Base-by-base conservation (phyloP, 2,797 vertebrate species). In the Hozukius guyotensis region DNA sequence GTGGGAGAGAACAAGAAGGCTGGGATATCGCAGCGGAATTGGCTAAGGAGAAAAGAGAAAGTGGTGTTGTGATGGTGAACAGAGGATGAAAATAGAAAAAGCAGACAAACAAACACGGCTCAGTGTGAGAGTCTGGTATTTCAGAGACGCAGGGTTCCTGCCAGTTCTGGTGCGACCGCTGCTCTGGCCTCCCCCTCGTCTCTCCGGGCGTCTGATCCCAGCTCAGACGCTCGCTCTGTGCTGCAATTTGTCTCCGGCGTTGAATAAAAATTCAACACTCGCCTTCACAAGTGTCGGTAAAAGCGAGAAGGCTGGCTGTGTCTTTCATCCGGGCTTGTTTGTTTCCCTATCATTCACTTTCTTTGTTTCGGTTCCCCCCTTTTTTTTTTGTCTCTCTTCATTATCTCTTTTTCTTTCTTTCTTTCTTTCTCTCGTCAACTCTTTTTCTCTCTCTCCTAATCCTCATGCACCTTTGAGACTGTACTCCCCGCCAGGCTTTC, bases 81-180 rank as follows among this genome's bases (percentile, higher is more conserved):
- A 71, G 34, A 71, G 69, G 82, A 84, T 88, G 72, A 67, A 86
- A 82, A 85, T 77, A 66, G 75, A 80, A 82, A 82, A 85, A 80
- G 75, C 32, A 67, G 72, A 75, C 81, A 82, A 79, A 87, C 82
- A 88, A 88, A 93, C 76, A 80, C 32, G 61, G 25, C 81, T 83
- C 75, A 71, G 75, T 67, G 78, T 85, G 81, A 81, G 69, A 64
- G 75, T 81, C 69, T 84, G 77, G 77, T 64, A 62, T 87, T 78
- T 86, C 67, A 75, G 73, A 81, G 80, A 80, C 2, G 0, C 3
- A 2, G 34, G 55, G 72, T 69, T 83, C 68, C 75, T 82, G 87
- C 63, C 79, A 77, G 81, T 68, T 84, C 79, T 79, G 83, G 11
- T 57, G 75, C 8, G 55, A 79, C 73, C 32, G 49, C 68, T 80